These are phyloP conservation scores for Turritopsis rubra DNA, from an alignment of 30 jellyfish, hydroid and myxozoan genomes.

Conservation along the genomic window DNA sequence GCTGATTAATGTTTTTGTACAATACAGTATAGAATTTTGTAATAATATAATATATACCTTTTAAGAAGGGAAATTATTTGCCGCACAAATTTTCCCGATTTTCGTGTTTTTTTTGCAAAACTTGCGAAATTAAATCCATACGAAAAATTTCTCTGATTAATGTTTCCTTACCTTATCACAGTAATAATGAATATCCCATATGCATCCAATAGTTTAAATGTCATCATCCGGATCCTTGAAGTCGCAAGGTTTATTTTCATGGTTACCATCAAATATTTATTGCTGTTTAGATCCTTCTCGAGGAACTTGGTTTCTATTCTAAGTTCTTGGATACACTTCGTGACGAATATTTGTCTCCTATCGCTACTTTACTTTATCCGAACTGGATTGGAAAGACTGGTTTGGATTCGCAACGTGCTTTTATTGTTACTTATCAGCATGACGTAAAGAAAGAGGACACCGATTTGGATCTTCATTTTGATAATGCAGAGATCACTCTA, in stretches of 20 bases:
- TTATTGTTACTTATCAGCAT: slow-evolving; percentile 51
- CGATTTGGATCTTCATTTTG: slow-evolving; percentile 75
- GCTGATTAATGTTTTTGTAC: no score
- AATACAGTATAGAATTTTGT: no score
- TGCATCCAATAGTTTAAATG: background rate
- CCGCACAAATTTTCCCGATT: no score
- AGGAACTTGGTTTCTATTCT: slow-evolving; percentile 69
- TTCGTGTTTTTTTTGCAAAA: background rate
- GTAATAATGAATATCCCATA: no score
- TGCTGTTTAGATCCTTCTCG: slow-evolving; percentile 45
- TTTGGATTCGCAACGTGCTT: slow-evolving; percentile 74
- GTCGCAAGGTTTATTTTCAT: background rate
- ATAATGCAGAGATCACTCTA: slow-evolving; percentile 79
- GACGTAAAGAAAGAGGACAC: slow-evolving; percentile 43
- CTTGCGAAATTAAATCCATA: no score
- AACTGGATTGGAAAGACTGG: slow-evolving; percentile 60
- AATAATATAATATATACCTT: background rate
- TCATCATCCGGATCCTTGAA: background rate
- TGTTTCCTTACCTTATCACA: no score
- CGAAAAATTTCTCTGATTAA: no score
- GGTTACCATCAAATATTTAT: background rate
- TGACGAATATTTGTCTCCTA: slow-evolving; percentile 41
- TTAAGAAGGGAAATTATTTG: background rate
- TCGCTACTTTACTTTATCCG: slow-evolving; percentile 58
- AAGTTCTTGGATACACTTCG: slow-evolving; percentile 49